Evolutionary conservation across 2,113 vertebrate genomes (phyloP).

Genomic region (Tauraco erythrolophus): DNA sequence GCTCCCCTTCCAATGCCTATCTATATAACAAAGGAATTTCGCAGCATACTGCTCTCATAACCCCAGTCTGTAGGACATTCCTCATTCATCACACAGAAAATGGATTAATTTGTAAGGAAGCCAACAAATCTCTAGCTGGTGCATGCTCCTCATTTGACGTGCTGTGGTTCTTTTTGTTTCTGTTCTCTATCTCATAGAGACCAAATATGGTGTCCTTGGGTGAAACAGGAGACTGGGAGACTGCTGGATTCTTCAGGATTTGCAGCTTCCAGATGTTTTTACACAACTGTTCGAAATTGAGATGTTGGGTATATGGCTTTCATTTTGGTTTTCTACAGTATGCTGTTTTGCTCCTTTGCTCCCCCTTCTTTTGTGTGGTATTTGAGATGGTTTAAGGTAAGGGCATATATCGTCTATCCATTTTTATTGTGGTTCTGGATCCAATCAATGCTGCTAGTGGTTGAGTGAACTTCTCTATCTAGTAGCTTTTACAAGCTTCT

Average conservation of each 20-base stretch:
- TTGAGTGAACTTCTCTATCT: not conserved
- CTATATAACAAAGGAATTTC: not conserved
- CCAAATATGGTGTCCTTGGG: not conserved
- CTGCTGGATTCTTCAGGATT: not conserved
- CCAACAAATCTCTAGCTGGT: not conserved
- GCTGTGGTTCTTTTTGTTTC: not conserved
- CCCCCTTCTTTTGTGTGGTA: not conserved
- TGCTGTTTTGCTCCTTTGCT: not conserved
- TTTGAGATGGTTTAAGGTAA: constrained; percentile 30
- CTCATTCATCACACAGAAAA: not conserved
- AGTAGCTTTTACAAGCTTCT: constrained; percentile 14
- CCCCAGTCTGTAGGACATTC: not conserved
- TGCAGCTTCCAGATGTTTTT: constrained; percentile 38
- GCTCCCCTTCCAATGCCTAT: not conserved
- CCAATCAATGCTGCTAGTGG: not conserved
- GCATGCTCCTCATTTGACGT: not conserved
- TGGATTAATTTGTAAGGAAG: not conserved
- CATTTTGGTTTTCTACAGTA: not conserved
- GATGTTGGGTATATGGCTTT: not conserved
- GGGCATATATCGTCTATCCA: not conserved
- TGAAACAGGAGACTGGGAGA: not conserved
- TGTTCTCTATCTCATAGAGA: not conserved
- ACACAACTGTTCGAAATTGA: not conserved
- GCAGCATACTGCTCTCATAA: not conserved
- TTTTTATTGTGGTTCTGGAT: constrained; percentile 48